Conservation (phyloP, 2,113 vertebrate species). For the Archocentrus centrarchus region DNA sequence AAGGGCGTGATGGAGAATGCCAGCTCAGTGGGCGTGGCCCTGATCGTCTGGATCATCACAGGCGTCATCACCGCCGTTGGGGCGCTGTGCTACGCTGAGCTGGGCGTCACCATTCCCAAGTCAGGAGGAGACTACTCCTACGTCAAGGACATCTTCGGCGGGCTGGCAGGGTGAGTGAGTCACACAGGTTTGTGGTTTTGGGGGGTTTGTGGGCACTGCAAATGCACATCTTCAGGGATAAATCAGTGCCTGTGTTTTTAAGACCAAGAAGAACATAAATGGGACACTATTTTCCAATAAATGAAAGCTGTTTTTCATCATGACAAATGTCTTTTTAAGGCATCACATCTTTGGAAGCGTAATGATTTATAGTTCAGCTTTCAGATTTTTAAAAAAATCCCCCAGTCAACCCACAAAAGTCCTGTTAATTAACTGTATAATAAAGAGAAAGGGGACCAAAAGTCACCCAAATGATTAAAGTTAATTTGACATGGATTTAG, state of each 20-base stretch:
- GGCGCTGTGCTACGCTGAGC: conserved; percentile 91
- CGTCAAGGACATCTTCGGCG: conserved; percentile 94
- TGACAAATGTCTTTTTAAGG: not conserved
- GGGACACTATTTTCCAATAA: not conserved
- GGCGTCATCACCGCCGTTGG: conserved; percentile 92
- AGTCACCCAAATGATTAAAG: conserved; percentile 17
- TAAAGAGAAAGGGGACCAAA: not conserved
- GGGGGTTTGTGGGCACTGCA: too few relatives aligned
- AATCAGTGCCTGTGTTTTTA: not conserved
- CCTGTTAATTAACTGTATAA: not conserved
- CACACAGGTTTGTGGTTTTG: not conserved
- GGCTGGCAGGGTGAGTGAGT: conserved; percentile 88
- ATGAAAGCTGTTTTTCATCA: not conserved
- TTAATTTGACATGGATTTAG: conserved; percentile 46
- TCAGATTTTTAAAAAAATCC: not conserved
- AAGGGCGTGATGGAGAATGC: conserved; percentile 93
- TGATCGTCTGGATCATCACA: conserved; percentile 91
- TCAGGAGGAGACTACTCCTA: conserved; percentile 94
- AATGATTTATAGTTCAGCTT: not conserved
- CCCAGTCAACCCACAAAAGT: not conserved
- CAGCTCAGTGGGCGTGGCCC: conserved; percentile 89
- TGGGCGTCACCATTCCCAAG: conserved; percentile 94
- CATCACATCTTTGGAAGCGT: not conserved
- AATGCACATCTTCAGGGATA: not conserved
- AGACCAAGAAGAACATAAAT: not conserved